phyloP scores from a whole-genome alignment of 2,888 invertebrate genomes.

The Mylabris sibirica region DNA sequence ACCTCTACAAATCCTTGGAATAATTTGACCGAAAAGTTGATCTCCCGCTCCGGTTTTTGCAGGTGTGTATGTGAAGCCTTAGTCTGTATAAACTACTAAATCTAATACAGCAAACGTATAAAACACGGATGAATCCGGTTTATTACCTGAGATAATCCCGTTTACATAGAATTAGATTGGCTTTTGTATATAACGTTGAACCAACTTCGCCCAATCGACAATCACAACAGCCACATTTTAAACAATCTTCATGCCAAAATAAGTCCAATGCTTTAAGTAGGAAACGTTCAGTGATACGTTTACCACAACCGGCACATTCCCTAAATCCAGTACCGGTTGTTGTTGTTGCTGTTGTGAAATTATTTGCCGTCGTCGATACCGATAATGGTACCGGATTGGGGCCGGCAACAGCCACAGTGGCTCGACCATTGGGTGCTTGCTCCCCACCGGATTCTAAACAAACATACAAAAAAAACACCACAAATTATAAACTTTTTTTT shows the following conservation, averaged over 20 bases:
- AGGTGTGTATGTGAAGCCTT: too few relatives aligned
- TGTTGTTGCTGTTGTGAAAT: slow-evolving; percentile 32
- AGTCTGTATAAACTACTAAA: too few relatives aligned
- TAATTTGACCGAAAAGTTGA: too few relatives aligned
- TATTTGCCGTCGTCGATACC: slow-evolving; percentile 52
- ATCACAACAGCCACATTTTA: slow-evolving; percentile 92
- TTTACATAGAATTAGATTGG: slow-evolving; percentile 89
- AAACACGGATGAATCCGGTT: not conserved
- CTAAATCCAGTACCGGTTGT: slow-evolving; percentile 61
- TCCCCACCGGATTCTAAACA: slow-evolving; percentile 59
- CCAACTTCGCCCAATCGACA: slow-evolving; percentile 93
- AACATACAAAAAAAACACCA: slow-evolving; percentile 39
- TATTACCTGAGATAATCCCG: slow-evolving; percentile 88
- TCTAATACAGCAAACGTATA: not conserved
- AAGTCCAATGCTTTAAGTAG: slow-evolving; percentile 86
- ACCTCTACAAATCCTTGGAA: too few relatives aligned
- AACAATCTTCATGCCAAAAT: slow-evolving; percentile 94
- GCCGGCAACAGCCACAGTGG: slow-evolving; percentile 53
- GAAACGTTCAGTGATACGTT: slow-evolving; percentile 82
- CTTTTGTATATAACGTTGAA: slow-evolving; percentile 88
- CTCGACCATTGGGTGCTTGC: slow-evolving; percentile 55
- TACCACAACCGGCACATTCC: slow-evolving; percentile 86
- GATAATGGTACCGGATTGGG: slow-evolving; percentile 50
- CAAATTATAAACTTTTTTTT: not conserved
- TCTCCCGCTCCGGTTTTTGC: too few relatives aligned